Evolutionary conservation across 2,797 vertebrate genomes (phyloP), one percentile per base, ranked within the genome.

Genomic region (Chelidonichthys spinosus): DNA sequence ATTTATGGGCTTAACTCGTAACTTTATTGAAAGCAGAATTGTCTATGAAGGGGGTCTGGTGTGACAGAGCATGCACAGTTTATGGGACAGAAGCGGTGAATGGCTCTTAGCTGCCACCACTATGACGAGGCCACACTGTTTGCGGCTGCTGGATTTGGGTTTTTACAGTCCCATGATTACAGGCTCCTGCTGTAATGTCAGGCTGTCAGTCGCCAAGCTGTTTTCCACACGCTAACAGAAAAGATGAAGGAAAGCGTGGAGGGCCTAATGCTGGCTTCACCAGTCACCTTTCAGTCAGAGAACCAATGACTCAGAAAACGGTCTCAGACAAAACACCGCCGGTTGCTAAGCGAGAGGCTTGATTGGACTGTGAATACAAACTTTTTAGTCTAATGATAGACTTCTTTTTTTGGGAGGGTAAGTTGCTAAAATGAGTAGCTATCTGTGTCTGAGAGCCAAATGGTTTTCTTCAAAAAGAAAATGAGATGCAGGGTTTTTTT

Each of bases 121-220:
- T 87, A 85, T 91, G 91, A 93, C 90, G 92, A 92, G 88, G 92
- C 92, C 91, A 91, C 90, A 90, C 92, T 92, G 92, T 92, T 93
- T 94, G 93, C 68, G 93, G 93, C 89, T 89, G 88, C 91, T 90
- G 93, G 92, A 94, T 95, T 93, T 90, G 92, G 92, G 90, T 91
- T 93, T 94, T 95, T 94, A 94, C 92, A 93, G 93, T 88, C 88
- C 82, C 85, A 82, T 94, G 93, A 95, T 96, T 95, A 95, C 91
- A 95, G 93, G 81, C 93, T 94, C 84, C 86, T 39, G 79, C 88
- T 87, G 88, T 94, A 94, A 95, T 94, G 92, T 92, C 93, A 94
- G 93, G 90, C 93, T 94, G 90, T 85, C 85, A 86, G 89, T 83
- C 89, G 92, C 92, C 89, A 91, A 89, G 91, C 87, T 92, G 91